Evolutionary conservation across 2,888 invertebrate genomes (phyloP), one percentile per base, ranked within the genome.

Genomic region (Hypselothyrea guttata): DNA sequence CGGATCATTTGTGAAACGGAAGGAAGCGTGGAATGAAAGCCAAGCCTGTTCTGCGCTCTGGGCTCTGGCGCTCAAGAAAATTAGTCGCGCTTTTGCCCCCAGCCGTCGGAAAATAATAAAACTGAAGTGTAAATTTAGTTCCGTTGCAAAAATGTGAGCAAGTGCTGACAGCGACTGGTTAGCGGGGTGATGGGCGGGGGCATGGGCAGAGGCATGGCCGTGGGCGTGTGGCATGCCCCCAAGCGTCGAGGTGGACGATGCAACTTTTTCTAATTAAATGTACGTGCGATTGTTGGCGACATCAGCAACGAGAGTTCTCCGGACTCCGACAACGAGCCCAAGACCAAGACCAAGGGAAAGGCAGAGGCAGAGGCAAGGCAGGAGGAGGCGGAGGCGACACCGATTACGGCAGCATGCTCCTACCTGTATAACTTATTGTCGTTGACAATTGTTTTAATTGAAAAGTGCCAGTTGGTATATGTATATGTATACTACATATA

Each of bases 251-350:
- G 62, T 64, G 61, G 58, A 49, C 61, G 40, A 22, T 66, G 62
- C 76, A 83, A 69, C 68, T 78, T 81, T 81, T 84, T 81, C 81
- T 82, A 82, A 84, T 84, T 82, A 84, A 84, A 73, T 81, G 81
- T 75, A 84, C 81, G 81, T 82, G 84, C 71, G 57, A 64, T 72
- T 81, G 81, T 83, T 81, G 75, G 75, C 69, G 63, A 62, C 71
- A 64, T 68, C 74, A 71, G 65, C 31, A 40, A 37, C 40, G 33
- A 41, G 33, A 41, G 49, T 33, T 28, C 34, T 7, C 7, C 11
- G 12, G 35, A 37, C 9, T 37, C n/a, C 5, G 9, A 37, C 13
- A 3, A 13, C 22, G 45, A 58, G 44, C 13, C 42, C n/a, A n/a
- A 15, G 41, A 13, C 40, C 8, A 8, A 13, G 40, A 9, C n/a